Evolutionary conservation across 2,113 vertebrate genomes (phyloP).

Genomic region (Anarhynchus alexandrinus): DNA sequence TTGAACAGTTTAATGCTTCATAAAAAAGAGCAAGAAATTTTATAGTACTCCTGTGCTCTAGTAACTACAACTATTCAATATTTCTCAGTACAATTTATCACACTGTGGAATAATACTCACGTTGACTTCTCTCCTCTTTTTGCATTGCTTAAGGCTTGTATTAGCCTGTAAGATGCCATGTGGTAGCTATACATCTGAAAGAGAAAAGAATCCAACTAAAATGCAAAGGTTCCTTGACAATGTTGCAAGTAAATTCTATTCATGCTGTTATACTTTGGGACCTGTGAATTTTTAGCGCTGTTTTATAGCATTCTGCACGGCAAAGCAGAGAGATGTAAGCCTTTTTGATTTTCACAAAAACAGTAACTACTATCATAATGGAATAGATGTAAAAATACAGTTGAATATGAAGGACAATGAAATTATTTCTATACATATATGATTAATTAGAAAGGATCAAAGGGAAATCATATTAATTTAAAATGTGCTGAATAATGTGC

Average conservation of each 20-base stretch:
- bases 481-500: background rate
- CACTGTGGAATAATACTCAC: background rate
- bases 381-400: background rate
- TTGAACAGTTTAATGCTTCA: constrained; percentile 63
- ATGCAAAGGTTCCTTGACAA: background rate
- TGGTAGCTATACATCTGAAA: background rate
- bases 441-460: background rate
- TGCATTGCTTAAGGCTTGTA: background rate
- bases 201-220: background rate
- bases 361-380: background rate
- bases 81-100: background rate
- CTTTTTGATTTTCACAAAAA: background rate
- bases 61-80: constrained; percentile 23
- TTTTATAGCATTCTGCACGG: background rate
- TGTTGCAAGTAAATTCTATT: background rate
- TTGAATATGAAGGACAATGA: background rate
- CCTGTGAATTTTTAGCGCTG: background rate
- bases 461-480: background rate
- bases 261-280: background rate
- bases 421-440: background rate
- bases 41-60: background rate
- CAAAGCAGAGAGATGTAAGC: rapidly evolving
- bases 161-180: background rate
- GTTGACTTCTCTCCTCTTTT: background rate
- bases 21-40: constrained; percentile 50